Evolutionary conservation across 2,888 invertebrate genomes (phyloP).

Genomic region (Ptychoptera albimana): DNA sequence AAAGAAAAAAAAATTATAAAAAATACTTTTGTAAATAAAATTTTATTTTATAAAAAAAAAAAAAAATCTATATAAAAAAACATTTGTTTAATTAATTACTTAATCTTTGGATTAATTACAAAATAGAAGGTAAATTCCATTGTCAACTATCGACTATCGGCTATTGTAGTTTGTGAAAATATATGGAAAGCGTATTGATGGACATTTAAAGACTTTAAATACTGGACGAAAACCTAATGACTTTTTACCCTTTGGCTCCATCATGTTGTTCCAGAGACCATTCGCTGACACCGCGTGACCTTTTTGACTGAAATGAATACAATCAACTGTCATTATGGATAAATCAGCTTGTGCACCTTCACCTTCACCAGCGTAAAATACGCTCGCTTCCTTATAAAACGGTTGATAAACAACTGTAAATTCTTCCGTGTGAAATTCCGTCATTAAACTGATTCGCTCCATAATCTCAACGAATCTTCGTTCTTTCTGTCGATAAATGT

Average conservation of each 20-base stretch:
- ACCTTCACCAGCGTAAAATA: constrained; percentile 4
- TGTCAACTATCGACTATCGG: not conserved
- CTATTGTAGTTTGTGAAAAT: constrained; percentile 23
- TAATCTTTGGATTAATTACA: too few species aligned
- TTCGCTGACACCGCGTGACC: constrained; percentile 23
- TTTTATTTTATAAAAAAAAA: too few species aligned
- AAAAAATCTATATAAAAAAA: too few species aligned
- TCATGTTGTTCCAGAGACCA: constrained; percentile 37
- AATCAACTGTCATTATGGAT: constrained; percentile 12
- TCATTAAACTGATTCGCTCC: constrained; percentile 12
- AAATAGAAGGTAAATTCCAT: too few species aligned
- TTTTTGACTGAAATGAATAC: constrained; percentile 14
- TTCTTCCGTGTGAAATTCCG: constrained; percentile 10
- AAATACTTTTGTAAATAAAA: too few species aligned
- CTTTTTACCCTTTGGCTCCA: constrained; percentile 35
- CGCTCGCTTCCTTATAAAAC: constrained; percentile 10
- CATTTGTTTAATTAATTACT: too few species aligned
- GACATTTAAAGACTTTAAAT: constrained; percentile 31
- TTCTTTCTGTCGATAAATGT: constrained; percentile 10
- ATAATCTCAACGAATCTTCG: constrained; percentile 13
- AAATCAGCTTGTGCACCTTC: constrained; percentile 8
- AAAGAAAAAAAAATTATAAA: too few species aligned
- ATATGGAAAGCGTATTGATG: constrained; percentile 30
- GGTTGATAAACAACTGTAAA: constrained; percentile 12
- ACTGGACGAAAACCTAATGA: constrained; percentile 18